phyloP scores from a whole-genome alignment of 2,888 invertebrate genomes.

The Smittia aterrima region DNA sequence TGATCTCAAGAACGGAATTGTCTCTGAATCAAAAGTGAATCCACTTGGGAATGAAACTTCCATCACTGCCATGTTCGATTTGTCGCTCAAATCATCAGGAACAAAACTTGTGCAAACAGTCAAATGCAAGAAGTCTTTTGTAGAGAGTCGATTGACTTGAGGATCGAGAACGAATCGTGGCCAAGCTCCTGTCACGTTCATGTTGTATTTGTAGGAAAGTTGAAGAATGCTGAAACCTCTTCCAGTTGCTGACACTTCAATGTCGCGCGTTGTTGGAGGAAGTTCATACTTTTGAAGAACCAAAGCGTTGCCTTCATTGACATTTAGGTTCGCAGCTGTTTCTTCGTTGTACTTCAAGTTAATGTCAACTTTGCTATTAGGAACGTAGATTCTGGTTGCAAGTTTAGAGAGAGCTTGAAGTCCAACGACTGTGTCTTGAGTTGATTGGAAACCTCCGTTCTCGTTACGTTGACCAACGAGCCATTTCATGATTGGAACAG shows the following conservation, averaged over 20 bases:
- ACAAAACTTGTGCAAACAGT: constrained; percentile 79
- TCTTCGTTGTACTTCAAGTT: constrained; percentile 57
- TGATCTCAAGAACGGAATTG: constrained; percentile 61
- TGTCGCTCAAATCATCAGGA: constrained; percentile 58
- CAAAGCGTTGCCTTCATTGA: constrained; percentile 74
- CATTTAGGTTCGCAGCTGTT: constrained; percentile 58
- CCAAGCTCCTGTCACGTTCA: constrained; percentile 84
- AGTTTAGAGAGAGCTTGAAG: constrained; percentile 68
- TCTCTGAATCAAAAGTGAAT: constrained; percentile 77
- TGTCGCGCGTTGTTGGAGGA: constrained; percentile 56
- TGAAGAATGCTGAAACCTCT: constrained; percentile 76
- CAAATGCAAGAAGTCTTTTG: constrained; percentile 70
- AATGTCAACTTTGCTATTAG: constrained; percentile 55
- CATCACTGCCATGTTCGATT: constrained; percentile 85
- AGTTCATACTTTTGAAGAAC: constrained; percentile 73
- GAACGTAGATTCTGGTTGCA: constrained; percentile 59
- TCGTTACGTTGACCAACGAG: constrained; percentile 65
- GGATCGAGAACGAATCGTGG: constrained; percentile 85
- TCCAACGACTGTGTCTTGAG: constrained; percentile 77
- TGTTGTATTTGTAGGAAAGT: constrained; percentile 75
- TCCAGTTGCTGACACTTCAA: constrained; percentile 75
- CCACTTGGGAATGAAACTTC: constrained; percentile 88
- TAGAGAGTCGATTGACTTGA: constrained; percentile 77
- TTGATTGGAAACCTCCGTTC: constrained; percentile 71
- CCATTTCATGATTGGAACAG: constrained; percentile 67